Evolutionary conservation across 2,797 vertebrate species (phyloP), one percentile per base, ranked within the genome.

Genomic region (Champsocephalus esox): DNA sequence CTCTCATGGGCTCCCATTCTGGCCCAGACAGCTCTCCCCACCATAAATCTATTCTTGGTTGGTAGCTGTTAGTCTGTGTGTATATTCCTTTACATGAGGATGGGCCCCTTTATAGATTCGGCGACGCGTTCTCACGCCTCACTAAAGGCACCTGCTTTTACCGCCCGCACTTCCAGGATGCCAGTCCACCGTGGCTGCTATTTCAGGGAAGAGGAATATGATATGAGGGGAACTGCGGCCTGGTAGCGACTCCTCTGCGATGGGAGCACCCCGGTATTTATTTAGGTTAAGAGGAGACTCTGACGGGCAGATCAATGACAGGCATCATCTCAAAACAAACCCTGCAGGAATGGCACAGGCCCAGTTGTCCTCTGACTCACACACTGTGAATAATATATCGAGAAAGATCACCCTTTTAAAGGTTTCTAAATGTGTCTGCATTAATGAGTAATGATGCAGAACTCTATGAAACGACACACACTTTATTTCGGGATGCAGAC

Each of bases 131-230:
- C 86, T 86, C 82, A 83, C 13, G 60, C 69, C 79, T 82, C 73
- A 43, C 81, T 86, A 73, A 86, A 87, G 87, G 87, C 89, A 91
- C 88, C 90, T 92, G 92, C 89, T 88, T 73, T 74, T 77, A 24
- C 75, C 5, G 55, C 70, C 75, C 45, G 64, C 62, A 16, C 77
- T 63, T 72, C 73, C 86, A 73, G 84, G 81, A 87, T 82, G 82
- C 81, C 73, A 16, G 45, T 83, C 73, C 32, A 3, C 4, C 9
- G 66, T 0, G n/a, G 59, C 50, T 55, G 76, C 89, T 92, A 92
- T 92, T 92, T 92, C 76, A 67, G 82, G 89, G 81, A 74, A 28
- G 72, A 62, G 64, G 76, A 82, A 91, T 87, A 19, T 66, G 87
- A 89, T 68, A 80, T 5, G 76, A 73, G 70, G 49, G 63, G 66